A percentile compares a stretch with the other conserved stretches of the same genome.
These are phyloP conservation scores for Oryzias melastigma DNA, from an alignment of 2,113 vertebrate species.

Conservation along the genomic window DNA sequence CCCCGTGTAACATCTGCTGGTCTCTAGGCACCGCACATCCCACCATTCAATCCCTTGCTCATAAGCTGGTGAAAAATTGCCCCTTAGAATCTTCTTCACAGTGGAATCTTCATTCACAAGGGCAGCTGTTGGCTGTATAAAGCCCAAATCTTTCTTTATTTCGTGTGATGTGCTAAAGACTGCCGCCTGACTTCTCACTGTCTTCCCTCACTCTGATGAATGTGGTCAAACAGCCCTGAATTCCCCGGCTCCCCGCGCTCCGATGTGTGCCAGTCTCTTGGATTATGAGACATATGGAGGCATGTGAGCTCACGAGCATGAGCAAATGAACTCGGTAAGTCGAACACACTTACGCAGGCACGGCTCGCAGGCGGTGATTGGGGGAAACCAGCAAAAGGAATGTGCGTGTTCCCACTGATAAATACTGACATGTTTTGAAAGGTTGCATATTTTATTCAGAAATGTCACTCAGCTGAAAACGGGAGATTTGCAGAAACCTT, in stretches of 20 bases:
- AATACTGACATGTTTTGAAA: constrained; percentile 26
- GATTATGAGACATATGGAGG: constrained; percentile 66
- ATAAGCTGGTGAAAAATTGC: constrained; percentile 73
- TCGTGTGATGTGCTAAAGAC: constrained; percentile 62
- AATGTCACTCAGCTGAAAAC: constrained; percentile 27
- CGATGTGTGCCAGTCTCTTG: constrained; percentile 63
- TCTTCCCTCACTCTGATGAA: constrained; percentile 55
- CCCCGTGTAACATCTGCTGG: constrained; percentile 58
- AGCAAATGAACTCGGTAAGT: constrained; percentile 43
- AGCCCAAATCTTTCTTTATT: constrained; percentile 64
- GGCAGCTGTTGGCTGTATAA: constrained; percentile 44
- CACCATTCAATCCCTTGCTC: constrained; percentile 57
- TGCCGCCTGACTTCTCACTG: constrained; percentile 40
- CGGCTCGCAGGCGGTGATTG: neutral
- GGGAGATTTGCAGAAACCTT: constrained; percentile 41
- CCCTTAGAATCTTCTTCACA: constrained; percentile 59
- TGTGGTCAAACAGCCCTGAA: constrained; percentile 52
- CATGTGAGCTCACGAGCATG: constrained; percentile 44
- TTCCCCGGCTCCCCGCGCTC: constrained; percentile 48
- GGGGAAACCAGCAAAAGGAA: constrained; percentile 14
- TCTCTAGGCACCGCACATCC: constrained; percentile 52
- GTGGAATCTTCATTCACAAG: constrained; percentile 55
- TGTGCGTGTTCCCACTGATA: constrained; percentile 2
- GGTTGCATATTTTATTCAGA: constrained; percentile 15
- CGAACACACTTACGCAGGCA: constrained; percentile 19